phyloP scores from a whole-genome alignment of 2,113 vertebrate species.

The Rhinoptilus africanus region DNA sequence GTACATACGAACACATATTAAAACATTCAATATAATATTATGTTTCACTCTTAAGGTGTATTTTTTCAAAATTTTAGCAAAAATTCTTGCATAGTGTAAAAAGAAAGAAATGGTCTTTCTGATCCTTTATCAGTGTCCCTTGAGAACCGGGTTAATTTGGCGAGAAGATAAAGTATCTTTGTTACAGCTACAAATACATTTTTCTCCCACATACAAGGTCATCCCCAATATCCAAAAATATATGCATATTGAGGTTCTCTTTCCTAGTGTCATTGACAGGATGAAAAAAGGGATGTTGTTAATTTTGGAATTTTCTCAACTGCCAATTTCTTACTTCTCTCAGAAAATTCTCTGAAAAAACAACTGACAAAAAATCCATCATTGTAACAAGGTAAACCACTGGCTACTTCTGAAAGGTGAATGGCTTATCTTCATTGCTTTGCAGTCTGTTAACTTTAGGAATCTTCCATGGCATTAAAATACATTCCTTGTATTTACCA shows the following conservation, averaged over 20 bases:
- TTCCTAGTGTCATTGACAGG: background rate
- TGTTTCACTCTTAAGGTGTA: background rate
- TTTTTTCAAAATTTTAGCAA: background rate
- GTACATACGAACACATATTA: background rate
- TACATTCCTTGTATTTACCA: background rate
- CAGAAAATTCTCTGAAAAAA: background rate
- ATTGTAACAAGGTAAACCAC: background rate
- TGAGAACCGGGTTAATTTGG: background rate
- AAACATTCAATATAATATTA: background rate
- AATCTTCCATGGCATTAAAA: background rate
- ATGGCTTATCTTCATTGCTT: background rate
- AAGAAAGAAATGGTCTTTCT: background rate
- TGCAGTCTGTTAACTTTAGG: background rate
- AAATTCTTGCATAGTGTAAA: background rate
- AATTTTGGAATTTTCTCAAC: background rate
- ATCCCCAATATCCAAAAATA: background rate
- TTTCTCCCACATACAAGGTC: background rate
- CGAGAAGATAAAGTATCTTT: background rate
- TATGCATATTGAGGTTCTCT: background rate
- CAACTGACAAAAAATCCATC: background rate
- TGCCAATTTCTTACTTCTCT: background rate
- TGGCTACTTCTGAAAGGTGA: background rate
- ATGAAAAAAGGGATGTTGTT: background rate
- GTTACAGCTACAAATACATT: background rate
- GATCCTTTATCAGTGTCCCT: background rate